Evolutionary conservation across 2,113 vertebrate genomes (phyloP).

Genomic region (Plecturocebus donacophilus): DNA sequence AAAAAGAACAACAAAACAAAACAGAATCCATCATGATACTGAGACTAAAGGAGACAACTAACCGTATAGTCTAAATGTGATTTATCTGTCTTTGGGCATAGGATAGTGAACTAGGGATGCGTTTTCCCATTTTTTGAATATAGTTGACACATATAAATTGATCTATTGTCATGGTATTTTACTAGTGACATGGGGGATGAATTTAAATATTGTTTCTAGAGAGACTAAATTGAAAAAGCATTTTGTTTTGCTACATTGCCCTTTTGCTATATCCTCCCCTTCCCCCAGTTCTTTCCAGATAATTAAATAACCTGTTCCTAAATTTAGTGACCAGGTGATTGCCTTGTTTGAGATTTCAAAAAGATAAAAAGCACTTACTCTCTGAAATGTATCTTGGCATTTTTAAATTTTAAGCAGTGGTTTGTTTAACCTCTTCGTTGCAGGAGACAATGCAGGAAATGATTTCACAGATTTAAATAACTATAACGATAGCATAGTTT

Average conservation of each 20-base stretch:
- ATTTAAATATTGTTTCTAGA: neutral
- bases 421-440: slow-evolving; percentile 7
- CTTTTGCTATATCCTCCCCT: neutral
- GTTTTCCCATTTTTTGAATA: neutral
- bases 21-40: neutral
- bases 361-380: neutral
- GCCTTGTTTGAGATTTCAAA: neutral
- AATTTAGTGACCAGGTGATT: slow-evolving; percentile 19
- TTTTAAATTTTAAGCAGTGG: neutral
- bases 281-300: neutral
- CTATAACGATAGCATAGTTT: neutral
- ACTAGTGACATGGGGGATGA: neutral
- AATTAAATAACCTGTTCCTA: slow-evolving; percentile 28
- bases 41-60: neutral
- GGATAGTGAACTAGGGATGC: neutral
- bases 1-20: neutral
- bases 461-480: slow-evolving; percentile 26
- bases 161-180: neutral
- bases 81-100: neutral
- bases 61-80: neutral
- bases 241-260: neutral
- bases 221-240: slow-evolving; percentile 11
- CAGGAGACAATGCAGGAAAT: neutral
- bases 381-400: neutral
- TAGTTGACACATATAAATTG: neutral